Conservation (phyloP, 2,113 vertebrate species). For the Notarius quadriscutis region DNA sequence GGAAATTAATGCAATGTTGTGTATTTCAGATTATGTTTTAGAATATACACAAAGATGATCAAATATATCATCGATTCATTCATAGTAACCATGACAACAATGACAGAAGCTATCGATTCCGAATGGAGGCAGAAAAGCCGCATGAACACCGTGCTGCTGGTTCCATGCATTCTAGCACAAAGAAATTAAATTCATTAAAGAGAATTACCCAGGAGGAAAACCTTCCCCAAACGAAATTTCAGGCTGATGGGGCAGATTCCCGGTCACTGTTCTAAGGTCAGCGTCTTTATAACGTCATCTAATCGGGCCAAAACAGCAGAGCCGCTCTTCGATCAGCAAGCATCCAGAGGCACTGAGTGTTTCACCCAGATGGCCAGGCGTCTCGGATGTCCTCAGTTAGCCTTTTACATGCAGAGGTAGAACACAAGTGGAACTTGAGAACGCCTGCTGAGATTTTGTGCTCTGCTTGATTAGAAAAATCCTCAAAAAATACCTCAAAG, state of each 20-base stretch:
- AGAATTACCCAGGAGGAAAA: conserved; percentile 31
- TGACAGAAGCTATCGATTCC: not conserved
- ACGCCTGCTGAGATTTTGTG: conserved; percentile 36
- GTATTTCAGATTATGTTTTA: not conserved
- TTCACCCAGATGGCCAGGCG: conserved; percentile 42
- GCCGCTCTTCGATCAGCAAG: conserved; percentile 12
- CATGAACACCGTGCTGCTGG: not conserved
- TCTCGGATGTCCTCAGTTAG: conserved; percentile 43
- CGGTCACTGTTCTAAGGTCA: conserved; percentile 10
- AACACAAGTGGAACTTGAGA: conserved; percentile 25
- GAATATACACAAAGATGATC: not conserved
- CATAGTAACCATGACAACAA: conserved; percentile 4
- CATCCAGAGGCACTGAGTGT: conserved; percentile 20
- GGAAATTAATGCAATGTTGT: not conserved
- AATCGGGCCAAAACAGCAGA: conserved; percentile 16
- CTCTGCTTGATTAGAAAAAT: not conserved
- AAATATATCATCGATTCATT: not conserved
- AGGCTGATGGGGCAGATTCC: not conserved
- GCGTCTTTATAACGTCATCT: conserved; percentile 11
- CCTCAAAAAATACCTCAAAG: not conserved
- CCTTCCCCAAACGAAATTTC: conserved; percentile 23
- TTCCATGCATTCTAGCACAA: conserved; percentile 18
- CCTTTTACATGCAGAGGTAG: conserved; percentile 20
- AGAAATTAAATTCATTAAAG: conserved; percentile 37
- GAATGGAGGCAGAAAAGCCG: conserved; percentile 5